Base-by-base conservation (phyloP, 1,140 invertebrate species). In the Sarcophaga peregrina region DNA sequence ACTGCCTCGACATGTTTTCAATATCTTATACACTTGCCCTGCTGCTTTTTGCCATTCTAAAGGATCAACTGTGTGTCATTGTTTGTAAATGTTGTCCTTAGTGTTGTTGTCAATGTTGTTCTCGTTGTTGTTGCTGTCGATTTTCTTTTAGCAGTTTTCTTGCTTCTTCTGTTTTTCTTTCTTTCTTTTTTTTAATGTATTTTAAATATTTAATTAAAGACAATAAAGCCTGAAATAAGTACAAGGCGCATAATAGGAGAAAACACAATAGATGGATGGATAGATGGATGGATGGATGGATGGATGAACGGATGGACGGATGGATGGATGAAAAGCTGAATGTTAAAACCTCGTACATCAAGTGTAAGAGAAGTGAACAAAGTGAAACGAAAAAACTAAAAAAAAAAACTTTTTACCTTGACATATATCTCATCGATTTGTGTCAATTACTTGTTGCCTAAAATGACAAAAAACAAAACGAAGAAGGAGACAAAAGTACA, bases 381-480 rank as follows among this genome's bases (percentile, higher is more conserved):
- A 48, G 10, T 17, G 17, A n/a, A 78, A 25, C 0, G 46, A 47
- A 74, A 74, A 47, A 45, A 75, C 25, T 46, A 50, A 50, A 78
- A 78, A 78, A 50, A 50, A 78, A 78, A 78, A 78, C 75, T 78
- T 78, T 78, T 78, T 78, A 78, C 75, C 75, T 78, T 78, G 75
- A 78, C 75, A 78, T 78, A 78, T 78, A 78, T 78, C 75, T 78
- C 75, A 78, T 78, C 75, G 75, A 78, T 78, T 78, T 78, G 75
- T 78, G 75, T 78, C 75, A 78, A 78, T 78, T 78, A 78, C 75
- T 78, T 78, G 75, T 78, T 78, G 75, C 75, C 75, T 78, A 78
- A 78, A 78, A 50, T 78, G 75, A 78, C 75, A 78, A 78, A 78
- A 47, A 76, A 46, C 13, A 50, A 50, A 47, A 72, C 25, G 1